Percentiles rank a stretch among this genome's conserved stretches.
Conservation (phyloP, 2,888 invertebrate species). For the Plagodis dolabraria region DNA sequence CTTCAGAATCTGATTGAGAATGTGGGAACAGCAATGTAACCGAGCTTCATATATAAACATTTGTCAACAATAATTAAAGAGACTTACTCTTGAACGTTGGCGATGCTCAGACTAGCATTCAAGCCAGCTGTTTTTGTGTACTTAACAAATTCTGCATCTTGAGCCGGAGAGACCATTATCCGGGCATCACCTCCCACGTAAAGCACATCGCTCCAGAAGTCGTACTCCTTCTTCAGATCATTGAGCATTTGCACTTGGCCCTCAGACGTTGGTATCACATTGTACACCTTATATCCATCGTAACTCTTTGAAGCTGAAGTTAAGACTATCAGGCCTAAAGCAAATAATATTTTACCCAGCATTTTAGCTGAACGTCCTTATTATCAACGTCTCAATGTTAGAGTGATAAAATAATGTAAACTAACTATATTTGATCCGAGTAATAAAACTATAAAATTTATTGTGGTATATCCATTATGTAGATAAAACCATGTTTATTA, state of each 20-base stretch:
- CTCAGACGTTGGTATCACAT: slow-evolving; percentile 70
- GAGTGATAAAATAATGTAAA: slow-evolving; percentile 10
- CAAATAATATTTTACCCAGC: slow-evolving; percentile 23
- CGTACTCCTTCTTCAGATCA: slow-evolving; percentile 64
- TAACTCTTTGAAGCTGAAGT: slow-evolving; percentile 58
- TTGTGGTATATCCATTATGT: slow-evolving; percentile 3
- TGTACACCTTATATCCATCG: slow-evolving; percentile 84
- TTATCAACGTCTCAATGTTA: slow-evolving; percentile 1
- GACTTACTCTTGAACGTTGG: slow-evolving; percentile 60
- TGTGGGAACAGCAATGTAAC: too few relatives aligned
- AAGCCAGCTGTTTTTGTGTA: slow-evolving; percentile 45
- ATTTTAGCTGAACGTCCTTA: slow-evolving; percentile 31
- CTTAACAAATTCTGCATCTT: slow-evolving; percentile 44
- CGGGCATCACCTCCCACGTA: slow-evolving; percentile 58
- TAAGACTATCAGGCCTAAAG: slow-evolving; percentile 27
- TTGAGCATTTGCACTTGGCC: slow-evolving; percentile 74
- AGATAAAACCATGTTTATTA: slow-evolving; percentile 4
- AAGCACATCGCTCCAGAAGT: slow-evolving; percentile 61
- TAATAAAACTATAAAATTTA: slow-evolving; percentile 15
- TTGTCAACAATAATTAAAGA: not conserved
- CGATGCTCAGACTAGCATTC: slow-evolving; percentile 42
- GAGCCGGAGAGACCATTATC: slow-evolving; percentile 53
- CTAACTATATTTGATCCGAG: slow-evolving; percentile 12
- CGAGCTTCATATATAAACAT: too few relatives aligned
- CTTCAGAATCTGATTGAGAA: too few relatives aligned